Evolutionary conservation across 2,797 vertebrate genomes (phyloP), one percentile per base, ranked within the genome.

Genomic region (Echiichthys vipera): DNA sequence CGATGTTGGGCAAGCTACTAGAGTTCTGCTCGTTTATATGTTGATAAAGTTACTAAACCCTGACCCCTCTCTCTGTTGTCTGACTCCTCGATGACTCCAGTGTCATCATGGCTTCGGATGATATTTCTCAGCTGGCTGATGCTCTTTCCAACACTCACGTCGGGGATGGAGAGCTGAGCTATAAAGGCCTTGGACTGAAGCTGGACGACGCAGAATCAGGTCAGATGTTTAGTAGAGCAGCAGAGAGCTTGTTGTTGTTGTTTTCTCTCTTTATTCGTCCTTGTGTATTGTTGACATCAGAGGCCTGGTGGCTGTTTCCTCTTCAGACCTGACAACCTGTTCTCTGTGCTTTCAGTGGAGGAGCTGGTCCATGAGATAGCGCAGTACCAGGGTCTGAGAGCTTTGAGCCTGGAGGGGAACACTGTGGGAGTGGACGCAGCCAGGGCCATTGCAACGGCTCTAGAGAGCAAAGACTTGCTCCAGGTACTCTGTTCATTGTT

Each of bases 351-450:
- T 78, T 37, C 91, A 99, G 98, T 95, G 88, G 93, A 96, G 88
- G 94, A 94, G 9, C 94, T 99, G 64, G 96, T 96, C 78, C 92
- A 84, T 59, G 95, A 97, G 59, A 98, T 99, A 1, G 92, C 96
- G 58, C 93, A 92, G 12, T 96, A 93, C 74, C 94, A 94, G 7
- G 94, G 93, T n/a, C 89, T 99, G 61, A 95, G 96, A 90, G 95
- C 97, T 2, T 74, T 99, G 74, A 89, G 96, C 0, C 90, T 99
- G 37, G 97, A 99, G 88, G 98, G 98, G 54, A 99, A 99, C 93
- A 98, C 98, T 0, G 85, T 99, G 46, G 98, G 98, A 0, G 96
- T 98, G 83, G 97, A 98, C 47, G 98, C 98, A n/a, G 98, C 98
- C 36, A 94, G 90, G 55, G 95, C 96, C 78, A 98, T 99, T 0